Percentiles rank a stretch among this genome's conserved stretches.
These are phyloP conservation scores for Brassicogethes aeneus DNA, from an alignment of 2,888 invertebrate genomes.

Conservation along the genomic window DNA sequence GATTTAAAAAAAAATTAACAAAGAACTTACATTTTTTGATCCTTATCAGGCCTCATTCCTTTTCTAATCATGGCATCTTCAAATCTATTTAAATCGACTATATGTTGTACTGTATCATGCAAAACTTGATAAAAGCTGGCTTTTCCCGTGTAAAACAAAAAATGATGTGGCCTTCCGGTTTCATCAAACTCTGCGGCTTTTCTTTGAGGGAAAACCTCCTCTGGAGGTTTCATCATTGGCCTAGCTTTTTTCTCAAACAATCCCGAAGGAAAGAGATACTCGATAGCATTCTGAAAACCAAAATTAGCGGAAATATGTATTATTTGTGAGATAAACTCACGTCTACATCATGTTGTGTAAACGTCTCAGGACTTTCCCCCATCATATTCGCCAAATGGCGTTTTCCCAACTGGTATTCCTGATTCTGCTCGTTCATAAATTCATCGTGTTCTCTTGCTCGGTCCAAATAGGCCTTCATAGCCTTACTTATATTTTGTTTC, in stretches of 20 bases:
- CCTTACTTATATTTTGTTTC: conserved; percentile 67
- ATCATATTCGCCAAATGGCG: conserved; percentile 98
- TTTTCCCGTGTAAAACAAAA: conserved; percentile 83
- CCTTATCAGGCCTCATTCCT: conserved; percentile 48
- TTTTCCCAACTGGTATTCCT: conserved; percentile 85
- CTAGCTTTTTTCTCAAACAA: conserved; percentile 76
- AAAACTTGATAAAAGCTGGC: conserved; percentile 78
- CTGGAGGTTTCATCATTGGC: conserved; percentile 85
- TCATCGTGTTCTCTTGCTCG: conserved; percentile 71
- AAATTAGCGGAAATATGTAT: too few species aligned
- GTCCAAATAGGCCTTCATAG: conserved; percentile 84
- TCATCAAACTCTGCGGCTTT: conserved; percentile 88
- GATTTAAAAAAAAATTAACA: conserved; percentile 5
- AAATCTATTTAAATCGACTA: conserved; percentile 55
- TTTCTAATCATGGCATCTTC: conserved; percentile 63
- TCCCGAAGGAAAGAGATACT: conserved; percentile 94
- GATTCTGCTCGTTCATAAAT: conserved; percentile 69
- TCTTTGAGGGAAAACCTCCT: conserved; percentile 70
- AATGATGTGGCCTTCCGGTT: conserved; percentile 83
- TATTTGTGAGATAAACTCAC: conserved; percentile 44
- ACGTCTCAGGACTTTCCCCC: conserved; percentile 85
- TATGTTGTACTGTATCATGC: conserved; percentile 62
- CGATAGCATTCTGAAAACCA: conserved; percentile 66
- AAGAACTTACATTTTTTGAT: background rate
- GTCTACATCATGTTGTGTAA: conserved; percentile 81